Percentiles rank a stretch among this genome's conserved stretches.
Evolutionary conservation across 2,888 invertebrate species (phyloP).

Genomic region (Megalurothrips usitatus): DNA sequence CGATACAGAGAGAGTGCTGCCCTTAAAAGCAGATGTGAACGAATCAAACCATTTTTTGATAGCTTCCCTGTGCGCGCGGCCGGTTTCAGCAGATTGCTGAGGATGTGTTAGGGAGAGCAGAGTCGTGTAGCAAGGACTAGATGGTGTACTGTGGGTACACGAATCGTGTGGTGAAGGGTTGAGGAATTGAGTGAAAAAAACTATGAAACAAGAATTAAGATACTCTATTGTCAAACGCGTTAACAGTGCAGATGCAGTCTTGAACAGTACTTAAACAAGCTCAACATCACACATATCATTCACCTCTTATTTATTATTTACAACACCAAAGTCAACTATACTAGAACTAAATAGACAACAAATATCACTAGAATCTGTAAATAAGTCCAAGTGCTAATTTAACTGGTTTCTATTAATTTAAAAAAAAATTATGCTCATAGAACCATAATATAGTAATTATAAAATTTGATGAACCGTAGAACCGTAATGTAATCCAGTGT

Average conservation of each 20-base stretch:
- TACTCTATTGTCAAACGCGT: not conserved
- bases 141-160: too few species aligned
- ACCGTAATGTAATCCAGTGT: not conserved
- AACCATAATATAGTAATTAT: not conserved
- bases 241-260: slow-evolving; percentile 22
- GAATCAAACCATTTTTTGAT: too few species aligned
- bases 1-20: too few species aligned
- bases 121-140: too few species aligned
- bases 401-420: not conserved
- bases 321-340: not conserved
- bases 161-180: too few species aligned
- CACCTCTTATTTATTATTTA: not conserved
- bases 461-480: not conserved
- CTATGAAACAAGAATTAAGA: not conserved
- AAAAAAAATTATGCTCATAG: not conserved
- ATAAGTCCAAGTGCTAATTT: not conserved
- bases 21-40: too few species aligned
- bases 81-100: too few species aligned
- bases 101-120: too few species aligned
- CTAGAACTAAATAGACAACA: not conserved
- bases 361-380: not conserved
- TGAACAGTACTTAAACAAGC: slow-evolving; percentile 5
- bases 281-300: slow-evolving; percentile 7
- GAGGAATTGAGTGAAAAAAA: too few species aligned
- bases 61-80: too few species aligned